These are phyloP conservation scores for Phaenicophaeus curvirostris DNA, from an alignment of 2,797 vertebrate genomes.

Conservation along the genomic window DNA sequence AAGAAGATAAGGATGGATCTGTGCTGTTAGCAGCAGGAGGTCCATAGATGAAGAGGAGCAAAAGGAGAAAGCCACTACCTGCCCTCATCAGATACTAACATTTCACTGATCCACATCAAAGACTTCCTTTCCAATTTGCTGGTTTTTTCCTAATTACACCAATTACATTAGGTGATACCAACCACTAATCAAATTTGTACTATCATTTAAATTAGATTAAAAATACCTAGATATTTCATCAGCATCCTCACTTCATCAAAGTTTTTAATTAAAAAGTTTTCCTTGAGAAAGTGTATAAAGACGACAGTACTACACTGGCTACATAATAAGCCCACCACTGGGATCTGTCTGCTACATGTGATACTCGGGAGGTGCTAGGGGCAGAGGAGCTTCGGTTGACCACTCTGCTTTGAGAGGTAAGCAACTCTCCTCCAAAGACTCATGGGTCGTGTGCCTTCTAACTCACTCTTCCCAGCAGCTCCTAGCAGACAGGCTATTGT, in stretches of 20 bases:
- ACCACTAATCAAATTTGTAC: not conserved
- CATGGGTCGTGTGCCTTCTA: rapidly evolving
- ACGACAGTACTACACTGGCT: not conserved
- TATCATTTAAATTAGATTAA: not conserved
- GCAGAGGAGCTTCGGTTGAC: not conserved
- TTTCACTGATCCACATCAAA: not conserved
- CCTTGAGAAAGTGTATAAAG: not conserved
- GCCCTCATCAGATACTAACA: not conserved
- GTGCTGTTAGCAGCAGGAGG: rapidly evolving
- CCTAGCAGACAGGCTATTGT: not conserved
- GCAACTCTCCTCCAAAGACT: not conserved
- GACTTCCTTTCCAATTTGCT: not conserved
- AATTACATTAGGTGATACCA: not conserved
- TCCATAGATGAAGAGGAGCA: not conserved
- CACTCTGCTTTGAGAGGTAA: not conserved
- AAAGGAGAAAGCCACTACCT: not conserved
- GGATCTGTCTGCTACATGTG: not conserved
- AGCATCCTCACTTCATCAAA: not conserved
- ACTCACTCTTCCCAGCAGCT: not conserved
- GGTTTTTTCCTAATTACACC: not conserved
- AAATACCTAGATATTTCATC: not conserved
- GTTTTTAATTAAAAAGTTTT: not conserved
- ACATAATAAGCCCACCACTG: rapidly evolving
- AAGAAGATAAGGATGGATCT: not conserved
- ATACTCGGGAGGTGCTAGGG: not conserved